Conservation (phyloP, 2,888 invertebrate species). For the Stegana nigrithorax region DNA sequence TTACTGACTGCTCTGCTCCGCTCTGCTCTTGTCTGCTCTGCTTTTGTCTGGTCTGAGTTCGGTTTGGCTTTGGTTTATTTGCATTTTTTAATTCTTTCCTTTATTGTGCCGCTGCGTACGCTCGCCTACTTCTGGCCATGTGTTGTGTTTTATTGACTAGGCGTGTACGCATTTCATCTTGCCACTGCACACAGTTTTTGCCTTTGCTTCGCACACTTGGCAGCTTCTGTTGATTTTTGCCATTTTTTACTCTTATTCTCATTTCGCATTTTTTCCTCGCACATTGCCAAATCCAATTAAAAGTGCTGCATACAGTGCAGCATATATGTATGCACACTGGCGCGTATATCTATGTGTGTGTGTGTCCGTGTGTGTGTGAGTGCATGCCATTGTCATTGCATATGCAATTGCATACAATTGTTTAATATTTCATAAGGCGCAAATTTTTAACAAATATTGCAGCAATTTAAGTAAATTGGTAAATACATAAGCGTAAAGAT, state of each 20-base stretch:
- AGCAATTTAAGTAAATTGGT: conserved; percentile 10
- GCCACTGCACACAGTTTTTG: too few relatives aligned
- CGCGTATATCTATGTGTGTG: neutral
- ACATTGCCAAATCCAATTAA: conserved; percentile 18
- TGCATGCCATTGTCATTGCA: neutral
- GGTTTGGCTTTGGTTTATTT: neutral
- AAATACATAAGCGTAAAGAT: conserved; percentile 3
- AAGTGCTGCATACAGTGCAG: neutral
- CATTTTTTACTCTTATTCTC: neutral
- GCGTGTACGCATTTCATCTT: conserved; percentile 8
- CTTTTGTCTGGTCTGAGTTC: neutral
- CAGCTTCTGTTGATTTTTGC: neutral
- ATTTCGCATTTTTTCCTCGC: neutral
- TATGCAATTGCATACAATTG: neutral
- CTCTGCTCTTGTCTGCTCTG: neutral
- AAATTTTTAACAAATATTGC: conserved; percentile 1
- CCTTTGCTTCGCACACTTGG: too few relatives aligned
- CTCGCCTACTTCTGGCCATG: too few relatives aligned
- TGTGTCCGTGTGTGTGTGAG: neutral
- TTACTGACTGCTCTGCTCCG: neutral
- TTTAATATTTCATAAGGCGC: conserved; percentile 12
- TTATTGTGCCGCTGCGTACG: neutral
- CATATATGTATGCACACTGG: neutral
- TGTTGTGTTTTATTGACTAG: conserved; percentile 12
- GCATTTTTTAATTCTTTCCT: neutral